Conservation (phyloP, 1,140 invertebrate species). For the Myzus persicae region DNA sequence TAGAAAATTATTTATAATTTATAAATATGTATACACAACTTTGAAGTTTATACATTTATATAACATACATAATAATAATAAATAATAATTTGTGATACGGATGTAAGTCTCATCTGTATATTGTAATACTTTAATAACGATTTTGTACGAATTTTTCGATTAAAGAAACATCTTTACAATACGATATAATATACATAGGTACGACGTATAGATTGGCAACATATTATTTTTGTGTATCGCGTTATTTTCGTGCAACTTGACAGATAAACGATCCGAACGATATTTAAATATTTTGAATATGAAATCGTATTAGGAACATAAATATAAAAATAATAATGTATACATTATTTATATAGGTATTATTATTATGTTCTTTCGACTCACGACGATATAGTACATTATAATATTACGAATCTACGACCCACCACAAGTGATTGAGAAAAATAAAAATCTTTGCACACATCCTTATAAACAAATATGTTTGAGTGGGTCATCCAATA, state of each 20-base stretch:
- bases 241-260: background rate
- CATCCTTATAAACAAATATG: background rate
- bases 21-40: too few species aligned
- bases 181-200: background rate
- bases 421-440: background rate
- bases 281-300: background rate
- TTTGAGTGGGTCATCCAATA: background rate
- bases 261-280: background rate
- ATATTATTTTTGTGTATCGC: background rate
- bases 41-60: too few species aligned
- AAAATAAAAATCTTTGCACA: background rate
- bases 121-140: too few species aligned
- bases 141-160: background rate
- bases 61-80: too few species aligned
- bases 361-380: background rate
- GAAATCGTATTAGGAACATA: background rate
- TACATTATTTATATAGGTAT: background rate
- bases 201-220: background rate
- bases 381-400: background rate
- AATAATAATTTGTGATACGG: background rate
- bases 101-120: background rate
- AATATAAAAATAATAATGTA: background rate
- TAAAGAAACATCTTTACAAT: background rate
- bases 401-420: background rate
- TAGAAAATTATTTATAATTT: background rate